phyloP scores from a whole-genome alignment of 1,140 invertebrate genomes.

The Hyposmocoma kahamanoa region DNA sequence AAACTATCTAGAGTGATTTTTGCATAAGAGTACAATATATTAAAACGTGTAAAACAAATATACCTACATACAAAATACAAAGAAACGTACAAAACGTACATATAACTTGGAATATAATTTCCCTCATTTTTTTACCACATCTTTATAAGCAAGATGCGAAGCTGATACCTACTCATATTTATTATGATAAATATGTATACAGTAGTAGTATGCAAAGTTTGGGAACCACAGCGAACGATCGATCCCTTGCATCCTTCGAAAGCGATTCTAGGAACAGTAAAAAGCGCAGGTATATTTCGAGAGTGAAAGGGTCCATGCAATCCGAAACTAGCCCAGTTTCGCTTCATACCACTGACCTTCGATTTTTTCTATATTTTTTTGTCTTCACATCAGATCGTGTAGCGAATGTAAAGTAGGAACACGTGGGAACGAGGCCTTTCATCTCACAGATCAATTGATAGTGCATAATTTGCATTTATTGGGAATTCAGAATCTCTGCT shows the following conservation, averaged over 20 bases:
- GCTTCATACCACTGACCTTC: slow-evolving; percentile 51
- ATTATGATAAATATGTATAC: no score
- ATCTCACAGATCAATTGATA: slow-evolving; percentile 39
- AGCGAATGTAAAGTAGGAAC: slow-evolving; percentile 52
- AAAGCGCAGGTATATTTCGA: slow-evolving; percentile 68
- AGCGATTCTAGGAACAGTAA: slow-evolving; percentile 60
- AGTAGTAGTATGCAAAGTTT: slow-evolving; percentile 22
- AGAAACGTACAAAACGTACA: no score
- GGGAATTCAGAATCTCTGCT: neutral
- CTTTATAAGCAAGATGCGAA: no score
- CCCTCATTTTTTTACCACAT: no score
- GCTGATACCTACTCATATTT: no score
- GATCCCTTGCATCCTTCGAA: slow-evolving; percentile 28
- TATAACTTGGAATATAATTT: no score
- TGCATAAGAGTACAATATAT: no score
- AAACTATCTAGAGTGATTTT: no score
- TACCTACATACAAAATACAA: no score
- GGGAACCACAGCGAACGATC: slow-evolving; percentile 24
- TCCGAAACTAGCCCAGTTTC: slow-evolving; percentile 63
- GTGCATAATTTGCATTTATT: slow-evolving; percentile 43
- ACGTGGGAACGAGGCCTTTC: slow-evolving; percentile 57
- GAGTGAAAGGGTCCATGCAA: slow-evolving; percentile 72
- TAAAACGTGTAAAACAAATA: no score
- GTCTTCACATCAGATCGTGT: slow-evolving; percentile 32
- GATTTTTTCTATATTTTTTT: slow-evolving; percentile 50